Evolutionary conservation across 2,797 vertebrate genomes (phyloP).

Genomic region (Sebastes trivittatus): DNA sequence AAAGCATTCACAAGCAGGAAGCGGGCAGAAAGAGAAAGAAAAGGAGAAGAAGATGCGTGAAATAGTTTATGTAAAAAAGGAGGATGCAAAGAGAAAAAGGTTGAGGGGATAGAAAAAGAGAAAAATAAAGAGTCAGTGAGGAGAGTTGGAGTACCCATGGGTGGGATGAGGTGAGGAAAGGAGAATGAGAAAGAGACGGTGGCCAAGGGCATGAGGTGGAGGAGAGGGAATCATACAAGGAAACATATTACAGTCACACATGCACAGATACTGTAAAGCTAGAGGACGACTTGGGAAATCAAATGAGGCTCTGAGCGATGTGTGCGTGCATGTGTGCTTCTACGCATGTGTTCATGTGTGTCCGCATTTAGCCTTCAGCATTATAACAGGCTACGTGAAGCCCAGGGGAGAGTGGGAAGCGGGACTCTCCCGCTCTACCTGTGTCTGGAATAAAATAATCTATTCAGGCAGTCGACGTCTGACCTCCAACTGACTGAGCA

Average conservation of each 20-base stretch:
- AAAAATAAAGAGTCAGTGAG: slow-evolving; percentile 6
- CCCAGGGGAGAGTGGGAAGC: slow-evolving; percentile 12
- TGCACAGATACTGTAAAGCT: slow-evolving; percentile 13
- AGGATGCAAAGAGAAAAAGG: not conserved
- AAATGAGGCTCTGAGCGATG: slow-evolving; percentile 28
- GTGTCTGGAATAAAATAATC: slow-evolving; percentile 55
- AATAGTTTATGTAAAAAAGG: slow-evolving; percentile 9
- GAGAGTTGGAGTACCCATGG: slow-evolving; percentile 3
- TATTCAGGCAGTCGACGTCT: slow-evolving; percentile 41
- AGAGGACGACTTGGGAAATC: slow-evolving; percentile 49
- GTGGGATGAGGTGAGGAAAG: slow-evolving; percentile 3
- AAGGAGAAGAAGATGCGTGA: not conserved
- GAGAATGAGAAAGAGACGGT: not conserved
- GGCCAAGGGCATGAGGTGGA: slow-evolving; percentile 9
- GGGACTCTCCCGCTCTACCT: slow-evolving; percentile 24
- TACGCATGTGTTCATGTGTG: slow-evolving; percentile 4
- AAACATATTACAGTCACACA: not conserved
- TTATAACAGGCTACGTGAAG: slow-evolving; percentile 47
- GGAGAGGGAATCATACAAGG: slow-evolving; percentile 16
- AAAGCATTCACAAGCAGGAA: slow-evolving; percentile 37
- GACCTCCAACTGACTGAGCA: slow-evolving; percentile 64
- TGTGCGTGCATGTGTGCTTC: not conserved
- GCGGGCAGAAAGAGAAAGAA: not conserved
- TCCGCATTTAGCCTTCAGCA: slow-evolving; percentile 53
- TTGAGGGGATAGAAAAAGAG: not conserved